These are phyloP conservation scores for Ataeniobius toweri DNA, from an alignment of 2,797 vertebrate genomes.

Conservation along the genomic window DNA sequence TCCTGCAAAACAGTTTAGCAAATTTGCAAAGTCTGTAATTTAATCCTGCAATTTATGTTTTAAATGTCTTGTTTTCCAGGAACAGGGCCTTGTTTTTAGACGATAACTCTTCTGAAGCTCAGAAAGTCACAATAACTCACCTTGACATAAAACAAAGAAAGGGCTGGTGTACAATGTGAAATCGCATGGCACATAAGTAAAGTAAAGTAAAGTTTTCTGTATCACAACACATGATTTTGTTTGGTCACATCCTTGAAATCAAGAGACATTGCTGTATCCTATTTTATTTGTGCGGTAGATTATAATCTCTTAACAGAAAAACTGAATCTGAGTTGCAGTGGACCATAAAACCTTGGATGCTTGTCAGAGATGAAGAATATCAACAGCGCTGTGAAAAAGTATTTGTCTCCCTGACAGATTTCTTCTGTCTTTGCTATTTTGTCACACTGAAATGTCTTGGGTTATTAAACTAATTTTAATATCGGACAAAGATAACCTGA, in stretches of 20 bases:
- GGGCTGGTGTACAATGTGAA: not conserved
- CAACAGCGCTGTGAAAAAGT: too few species aligned
- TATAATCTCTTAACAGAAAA: not conserved
- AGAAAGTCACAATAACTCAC: constrained; percentile 13
- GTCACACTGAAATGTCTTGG: not conserved
- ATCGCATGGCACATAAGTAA: not conserved
- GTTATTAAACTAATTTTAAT: not conserved
- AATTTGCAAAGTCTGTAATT: constrained; percentile 60
- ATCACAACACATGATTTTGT: not conserved
- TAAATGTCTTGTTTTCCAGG: constrained; percentile 49
- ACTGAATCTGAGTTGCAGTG: not conserved
- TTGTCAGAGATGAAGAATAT: not conserved
- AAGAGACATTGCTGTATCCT: not conserved
- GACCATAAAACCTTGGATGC: not conserved
- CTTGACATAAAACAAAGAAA: constrained; percentile 11
- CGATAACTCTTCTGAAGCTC: constrained; percentile 1
- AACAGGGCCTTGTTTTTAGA: constrained; percentile 45
- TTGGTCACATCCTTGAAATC: not conserved
- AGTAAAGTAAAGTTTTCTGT: not conserved
- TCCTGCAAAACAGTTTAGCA: constrained; percentile 59
- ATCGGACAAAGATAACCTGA: not conserved
- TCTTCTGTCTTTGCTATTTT: too few species aligned
- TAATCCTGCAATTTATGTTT: constrained; percentile 46
- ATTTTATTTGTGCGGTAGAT: not conserved
- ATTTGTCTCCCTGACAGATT: too few species aligned